These are phyloP conservation scores for Coregonus ussuriensis DNA, from an alignment of 2,797 vertebrate species.

Conservation along the genomic window DNA sequence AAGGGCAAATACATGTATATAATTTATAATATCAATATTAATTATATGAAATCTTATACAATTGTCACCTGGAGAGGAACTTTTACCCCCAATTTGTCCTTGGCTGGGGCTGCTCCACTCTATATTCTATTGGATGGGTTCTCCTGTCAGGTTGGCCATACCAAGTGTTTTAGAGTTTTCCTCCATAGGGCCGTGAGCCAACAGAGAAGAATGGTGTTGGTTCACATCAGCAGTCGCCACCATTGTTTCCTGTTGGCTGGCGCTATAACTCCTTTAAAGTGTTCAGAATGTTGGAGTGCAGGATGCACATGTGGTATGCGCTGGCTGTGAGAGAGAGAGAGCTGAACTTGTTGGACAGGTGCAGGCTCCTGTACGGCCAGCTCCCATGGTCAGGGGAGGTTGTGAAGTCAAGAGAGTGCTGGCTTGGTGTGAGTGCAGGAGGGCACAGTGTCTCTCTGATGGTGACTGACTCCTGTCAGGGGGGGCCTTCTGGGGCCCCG, in stretches of 20 bases:
- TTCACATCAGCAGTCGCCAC: slow-evolving; percentile 45
- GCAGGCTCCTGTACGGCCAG: slow-evolving; percentile 15
- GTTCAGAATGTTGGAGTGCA: slow-evolving; percentile 27
- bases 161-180: not conserved
- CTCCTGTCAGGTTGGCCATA: not conserved
- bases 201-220: slow-evolving; percentile 42
- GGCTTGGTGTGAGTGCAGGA: slow-evolving; percentile 20
- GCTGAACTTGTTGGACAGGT: slow-evolving; percentile 34
- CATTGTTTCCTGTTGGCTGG: slow-evolving; percentile 45
- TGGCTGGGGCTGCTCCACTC: not conserved
- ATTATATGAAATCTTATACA: no score
- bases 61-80: no score
- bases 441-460: slow-evolving; percentile 34
- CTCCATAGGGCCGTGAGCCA: slow-evolving; percentile 20
- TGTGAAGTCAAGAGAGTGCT: not conserved
- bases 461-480: slow-evolving; percentile 34
- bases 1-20: no score
- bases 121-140: slow-evolving; percentile 1
- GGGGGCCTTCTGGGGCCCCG: slow-evolving; percentile 47
- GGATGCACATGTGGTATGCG: slow-evolving; percentile 26
- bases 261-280: slow-evolving; percentile 40
- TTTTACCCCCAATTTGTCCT: not conserved
- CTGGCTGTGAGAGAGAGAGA: slow-evolving; percentile 14
- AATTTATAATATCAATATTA: not conserved
- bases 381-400: slow-evolving; percentile 26